Conservation (phyloP, 2,113 vertebrate genomes). For the Cacatua alba region DNA sequence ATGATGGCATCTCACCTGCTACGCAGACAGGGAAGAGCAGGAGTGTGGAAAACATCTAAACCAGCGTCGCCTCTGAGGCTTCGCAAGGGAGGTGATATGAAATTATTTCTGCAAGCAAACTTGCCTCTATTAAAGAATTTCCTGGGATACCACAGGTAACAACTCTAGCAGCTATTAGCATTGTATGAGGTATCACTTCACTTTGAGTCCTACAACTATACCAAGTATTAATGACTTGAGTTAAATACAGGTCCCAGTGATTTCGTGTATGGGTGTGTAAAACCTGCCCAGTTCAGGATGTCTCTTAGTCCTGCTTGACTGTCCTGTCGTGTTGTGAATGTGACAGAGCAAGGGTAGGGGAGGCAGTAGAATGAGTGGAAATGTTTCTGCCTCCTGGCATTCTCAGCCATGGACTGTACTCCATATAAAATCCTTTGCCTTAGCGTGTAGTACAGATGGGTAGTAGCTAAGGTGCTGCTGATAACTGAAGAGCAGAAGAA, state of each 20-base stretch:
- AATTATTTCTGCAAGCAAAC: not conserved
- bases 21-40: not conserved
- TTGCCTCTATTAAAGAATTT: not conserved
- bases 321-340: not conserved
- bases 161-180: not conserved
- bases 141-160: not conserved
- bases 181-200: not conserved
- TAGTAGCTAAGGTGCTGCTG: not conserved
- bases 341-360: accelerated
- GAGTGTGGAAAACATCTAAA: not conserved
- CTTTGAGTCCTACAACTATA: not conserved
- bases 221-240: not conserved
- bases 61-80: not conserved
- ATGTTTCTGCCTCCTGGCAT: not conserved
- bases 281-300: not conserved
- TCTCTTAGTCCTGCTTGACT: not conserved
- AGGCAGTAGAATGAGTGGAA: not conserved
- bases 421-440: not conserved
- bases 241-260: not conserved
- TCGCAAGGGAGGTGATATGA: not conserved
- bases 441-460: not conserved
- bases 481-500: not conserved
- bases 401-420: not conserved
- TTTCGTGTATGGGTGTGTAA: not conserved
- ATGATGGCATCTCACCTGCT: not conserved